phyloP scores from a whole-genome alignment of 1,140 invertebrate species.

The Pentalonia nigronervosa region DNA sequence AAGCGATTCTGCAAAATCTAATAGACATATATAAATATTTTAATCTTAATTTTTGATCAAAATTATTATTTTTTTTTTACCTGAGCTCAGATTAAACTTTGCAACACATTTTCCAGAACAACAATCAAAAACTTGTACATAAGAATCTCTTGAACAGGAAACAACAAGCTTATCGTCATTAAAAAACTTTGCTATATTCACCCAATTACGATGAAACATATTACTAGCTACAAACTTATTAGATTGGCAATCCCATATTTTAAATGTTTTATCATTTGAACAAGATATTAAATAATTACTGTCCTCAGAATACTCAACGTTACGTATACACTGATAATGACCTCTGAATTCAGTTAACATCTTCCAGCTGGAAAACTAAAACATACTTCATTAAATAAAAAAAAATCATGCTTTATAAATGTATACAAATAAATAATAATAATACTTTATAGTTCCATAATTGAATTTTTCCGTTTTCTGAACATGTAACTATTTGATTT shows the following conservation, averaged over 20 bases:
- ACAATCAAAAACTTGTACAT: slow-evolving; percentile 50
- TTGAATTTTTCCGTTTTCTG: slow-evolving; percentile 47
- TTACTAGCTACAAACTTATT: slow-evolving; percentile 44
- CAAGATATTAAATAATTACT: slow-evolving; percentile 52
- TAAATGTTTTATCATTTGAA: slow-evolving; percentile 58
- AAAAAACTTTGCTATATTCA: slow-evolving; percentile 46
- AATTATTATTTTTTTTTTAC: not conserved
- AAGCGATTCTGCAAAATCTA: slow-evolving; percentile 50
- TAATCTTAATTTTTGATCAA: too few species aligned
- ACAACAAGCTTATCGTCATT: slow-evolving; percentile 3
- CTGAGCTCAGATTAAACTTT: slow-evolving; percentile 19
- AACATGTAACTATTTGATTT: slow-evolving; percentile 43
- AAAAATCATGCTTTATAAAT: not conserved
- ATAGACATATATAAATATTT: not conserved
- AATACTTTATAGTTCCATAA: slow-evolving; percentile 34
- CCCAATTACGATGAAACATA: slow-evolving; percentile 53
- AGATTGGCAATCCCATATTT: slow-evolving; percentile 52
- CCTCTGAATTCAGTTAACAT: slow-evolving; percentile 30
- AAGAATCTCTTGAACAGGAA: slow-evolving; percentile 47
- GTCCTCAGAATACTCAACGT: not conserved
- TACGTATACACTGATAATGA: slow-evolving; percentile 3
- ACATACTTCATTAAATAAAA: not conserved
- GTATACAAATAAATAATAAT: not conserved
- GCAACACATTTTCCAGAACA: slow-evolving; percentile 44
- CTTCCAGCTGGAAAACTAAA: slow-evolving; percentile 46